Conservation (phyloP, 1,140 invertebrate genomes). For the Eubasilissa regina region DNA sequence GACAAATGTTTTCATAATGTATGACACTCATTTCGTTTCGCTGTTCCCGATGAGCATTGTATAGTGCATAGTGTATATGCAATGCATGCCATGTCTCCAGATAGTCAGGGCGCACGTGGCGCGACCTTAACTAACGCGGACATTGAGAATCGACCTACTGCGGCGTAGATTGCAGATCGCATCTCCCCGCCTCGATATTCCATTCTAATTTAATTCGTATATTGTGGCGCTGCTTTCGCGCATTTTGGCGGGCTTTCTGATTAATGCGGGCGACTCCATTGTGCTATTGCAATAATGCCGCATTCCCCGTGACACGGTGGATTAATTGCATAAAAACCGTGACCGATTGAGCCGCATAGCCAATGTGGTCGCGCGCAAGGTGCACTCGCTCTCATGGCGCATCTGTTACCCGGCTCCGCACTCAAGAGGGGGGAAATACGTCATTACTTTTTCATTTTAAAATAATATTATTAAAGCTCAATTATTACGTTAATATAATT, state of each 20-base stretch:
- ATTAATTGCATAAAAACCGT: constrained; percentile 49
- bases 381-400: constrained; percentile 12
- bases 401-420: constrained; percentile 3
- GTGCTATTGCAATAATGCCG: constrained; percentile 28
- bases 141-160: constrained; percentile 41
- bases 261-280: constrained; percentile 28
- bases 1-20: background rate
- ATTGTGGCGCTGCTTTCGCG: constrained; percentile 1
- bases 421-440: background rate
- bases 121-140: constrained; percentile 51
- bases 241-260: constrained; percentile 12
- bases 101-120: constrained; percentile 9
- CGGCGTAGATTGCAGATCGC: constrained; percentile 28
- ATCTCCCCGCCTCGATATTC: constrained; percentile 45
- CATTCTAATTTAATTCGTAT: constrained; percentile 45
- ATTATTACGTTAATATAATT: no score
- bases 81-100: background rate
- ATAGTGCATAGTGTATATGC: background rate
- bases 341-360: constrained; percentile 46
- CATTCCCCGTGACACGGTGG: constrained; percentile 39
- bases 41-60: background rate
- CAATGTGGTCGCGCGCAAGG: constrained; percentile 40
- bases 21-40: background rate
- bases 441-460: background rate
- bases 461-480: constrained; percentile 1